A percentile compares a stretch with the other conserved stretches of the same genome.
phyloP scores from a whole-genome alignment of 2,888 invertebrate species.

The Meiosimyza decipiens region DNA sequence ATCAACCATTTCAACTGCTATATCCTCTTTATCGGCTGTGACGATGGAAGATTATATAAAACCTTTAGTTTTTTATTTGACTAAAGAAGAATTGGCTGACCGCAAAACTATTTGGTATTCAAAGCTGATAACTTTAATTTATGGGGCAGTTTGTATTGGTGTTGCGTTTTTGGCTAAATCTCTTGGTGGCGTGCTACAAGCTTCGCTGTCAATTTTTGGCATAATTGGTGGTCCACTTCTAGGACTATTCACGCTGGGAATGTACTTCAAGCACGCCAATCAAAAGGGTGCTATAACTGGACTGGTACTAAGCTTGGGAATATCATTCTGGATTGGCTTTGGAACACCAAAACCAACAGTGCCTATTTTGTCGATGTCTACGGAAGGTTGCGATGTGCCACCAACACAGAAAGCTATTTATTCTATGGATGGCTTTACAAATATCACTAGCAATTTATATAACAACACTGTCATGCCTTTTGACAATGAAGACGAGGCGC shows the following conservation, averaged over 20 bases:
- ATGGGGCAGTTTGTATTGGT: conserved; percentile 81
- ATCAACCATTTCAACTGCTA: conserved; percentile 90
- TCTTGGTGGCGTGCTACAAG: conserved; percentile 88
- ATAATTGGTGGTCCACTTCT: conserved; percentile 89
- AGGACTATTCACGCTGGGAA: conserved; percentile 86
- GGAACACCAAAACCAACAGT: conserved; percentile 79
- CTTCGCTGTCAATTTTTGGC: conserved; percentile 86
- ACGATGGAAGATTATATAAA: conserved; percentile 88
- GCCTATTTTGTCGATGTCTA: conserved; percentile 70
- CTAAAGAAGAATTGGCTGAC: conserved; percentile 63
- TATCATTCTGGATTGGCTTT: conserved; percentile 87
- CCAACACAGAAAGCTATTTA: conserved; percentile 40
- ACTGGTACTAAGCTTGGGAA: conserved; percentile 72
- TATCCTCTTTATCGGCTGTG: conserved; percentile 91
- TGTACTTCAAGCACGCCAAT: conserved; percentile 80
- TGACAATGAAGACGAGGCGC: conserved; percentile 34
- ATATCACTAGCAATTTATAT: no score
- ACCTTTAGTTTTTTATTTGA: conserved; percentile 64
- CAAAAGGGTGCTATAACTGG: conserved; percentile 79
- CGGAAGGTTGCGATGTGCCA: conserved; percentile 69
- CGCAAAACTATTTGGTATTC: conserved; percentile 69
- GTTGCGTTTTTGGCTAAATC: conserved; percentile 85
- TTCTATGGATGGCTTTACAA: conserved; percentile 45
- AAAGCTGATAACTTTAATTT: conserved; percentile 77
- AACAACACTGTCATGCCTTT: no score